Conservation (phyloP, 2,113 vertebrate species). For the Vidua chalybeata region DNA sequence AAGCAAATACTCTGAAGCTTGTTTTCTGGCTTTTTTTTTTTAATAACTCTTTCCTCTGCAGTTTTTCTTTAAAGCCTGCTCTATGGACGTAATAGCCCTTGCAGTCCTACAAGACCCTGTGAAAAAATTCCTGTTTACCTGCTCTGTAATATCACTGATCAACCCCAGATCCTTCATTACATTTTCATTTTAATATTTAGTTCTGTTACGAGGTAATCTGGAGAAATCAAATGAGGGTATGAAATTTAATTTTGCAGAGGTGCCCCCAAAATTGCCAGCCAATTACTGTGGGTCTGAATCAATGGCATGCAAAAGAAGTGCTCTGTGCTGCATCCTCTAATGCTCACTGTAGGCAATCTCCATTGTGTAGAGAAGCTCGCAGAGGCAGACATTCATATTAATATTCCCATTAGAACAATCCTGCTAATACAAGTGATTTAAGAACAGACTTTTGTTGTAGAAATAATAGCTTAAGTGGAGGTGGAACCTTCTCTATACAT, state of each 20-base stretch:
- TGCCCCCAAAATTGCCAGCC: neutral
- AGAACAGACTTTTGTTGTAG: constrained; percentile 57
- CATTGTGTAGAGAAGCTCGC: neutral
- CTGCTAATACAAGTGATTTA: constrained; percentile 49
- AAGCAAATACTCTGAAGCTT: neutral
- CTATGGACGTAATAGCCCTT: neutral
- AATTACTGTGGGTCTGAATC: neutral
- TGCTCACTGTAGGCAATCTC: neutral
- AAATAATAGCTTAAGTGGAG: constrained; percentile 66
- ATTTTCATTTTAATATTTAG: neutral
- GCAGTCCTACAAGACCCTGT: neutral
- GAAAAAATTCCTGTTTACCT: neutral
- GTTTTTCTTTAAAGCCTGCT: neutral
- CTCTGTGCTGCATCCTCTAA: neutral
- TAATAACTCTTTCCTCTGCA: neutral
- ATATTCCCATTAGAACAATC: constrained; percentile 66
- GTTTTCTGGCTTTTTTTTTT: neutral
- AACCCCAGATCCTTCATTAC: neutral
- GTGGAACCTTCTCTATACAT: constrained; percentile 49
- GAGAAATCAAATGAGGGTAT: neutral
- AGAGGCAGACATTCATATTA: constrained; percentile 31
- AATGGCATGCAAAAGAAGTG: neutral
- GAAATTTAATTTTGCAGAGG: neutral
- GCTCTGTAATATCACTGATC: neutral
- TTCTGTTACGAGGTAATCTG: neutral